Evolutionary conservation across 2,888 invertebrate genomes (phyloP).

Genomic region (Amblyteles armatorius): DNA sequence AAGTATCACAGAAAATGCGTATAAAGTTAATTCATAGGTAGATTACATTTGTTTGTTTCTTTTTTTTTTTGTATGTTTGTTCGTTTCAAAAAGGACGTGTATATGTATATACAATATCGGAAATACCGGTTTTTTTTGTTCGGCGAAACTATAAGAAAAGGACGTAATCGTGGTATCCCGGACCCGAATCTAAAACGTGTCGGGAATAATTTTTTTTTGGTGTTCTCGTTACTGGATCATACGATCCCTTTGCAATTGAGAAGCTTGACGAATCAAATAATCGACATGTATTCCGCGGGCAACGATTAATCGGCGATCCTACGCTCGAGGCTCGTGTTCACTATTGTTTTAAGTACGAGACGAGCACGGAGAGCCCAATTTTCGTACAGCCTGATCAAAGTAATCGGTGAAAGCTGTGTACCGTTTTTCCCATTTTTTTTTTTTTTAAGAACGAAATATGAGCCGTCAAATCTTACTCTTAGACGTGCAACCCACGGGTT

Average conservation of each 20-base stretch:
- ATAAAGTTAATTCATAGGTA: constrained; percentile 71
- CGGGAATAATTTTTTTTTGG: constrained; percentile 36
- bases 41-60: constrained; percentile 50
- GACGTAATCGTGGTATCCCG: constrained; percentile 57
- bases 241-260: constrained; percentile 31
- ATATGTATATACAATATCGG: constrained; percentile 59
- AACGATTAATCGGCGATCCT: constrained; percentile 26
- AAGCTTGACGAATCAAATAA: constrained; percentile 38
- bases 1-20: constrained; percentile 76
- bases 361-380: constrained; percentile 18
- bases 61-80: constrained; percentile 9
- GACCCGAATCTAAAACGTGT: constrained; percentile 38
- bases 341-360: constrained; percentile 35
- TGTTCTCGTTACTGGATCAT: constrained; percentile 40
- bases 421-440: constrained; percentile 4
- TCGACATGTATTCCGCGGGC: constrained; percentile 44
- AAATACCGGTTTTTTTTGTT: constrained; percentile 50
- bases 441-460: not conserved
- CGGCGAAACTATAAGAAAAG: constrained; percentile 62
- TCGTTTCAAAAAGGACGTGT: constrained; percentile 54
- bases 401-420: constrained; percentile 11
- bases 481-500: constrained; percentile 44
- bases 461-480: constrained; percentile 28
- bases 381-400: constrained; percentile 5
- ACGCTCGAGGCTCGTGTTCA: constrained; percentile 24